These are phyloP conservation scores for Melinaea marsaeus DNA, from an alignment of 2,888 invertebrate genomes.

Conservation along the genomic window DNA sequence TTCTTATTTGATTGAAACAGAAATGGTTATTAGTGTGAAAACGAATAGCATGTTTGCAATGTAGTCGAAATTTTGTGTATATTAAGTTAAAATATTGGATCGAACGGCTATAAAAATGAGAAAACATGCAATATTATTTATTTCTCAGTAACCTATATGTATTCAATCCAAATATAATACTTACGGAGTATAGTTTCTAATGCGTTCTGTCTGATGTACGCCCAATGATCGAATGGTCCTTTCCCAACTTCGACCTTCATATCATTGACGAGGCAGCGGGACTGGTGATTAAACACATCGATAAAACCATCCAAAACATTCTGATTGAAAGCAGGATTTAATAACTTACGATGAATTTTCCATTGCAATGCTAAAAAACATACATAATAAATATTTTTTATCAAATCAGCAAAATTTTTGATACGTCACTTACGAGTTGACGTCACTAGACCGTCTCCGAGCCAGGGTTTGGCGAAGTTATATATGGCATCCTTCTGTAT, in stretches of 20 bases:
- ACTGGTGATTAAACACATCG: constrained; percentile 51
- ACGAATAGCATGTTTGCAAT: too few relatives aligned
- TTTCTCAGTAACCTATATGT: too few relatives aligned
- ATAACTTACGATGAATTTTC: constrained; percentile 52
- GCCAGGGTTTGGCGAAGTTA: constrained; percentile 59
- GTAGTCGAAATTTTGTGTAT: too few relatives aligned
- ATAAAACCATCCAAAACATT: constrained; percentile 48
- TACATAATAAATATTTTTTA: not conserved
- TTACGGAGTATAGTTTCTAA: constrained; percentile 44
- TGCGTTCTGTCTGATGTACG: constrained; percentile 51
- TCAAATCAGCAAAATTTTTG: not conserved
- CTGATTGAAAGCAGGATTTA: constrained; percentile 56
- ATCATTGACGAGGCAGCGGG: constrained; percentile 45
- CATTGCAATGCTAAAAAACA: constrained; percentile 45
- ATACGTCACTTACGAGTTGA: constrained; percentile 45
- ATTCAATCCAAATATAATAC: not conserved
- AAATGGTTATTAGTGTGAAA: too few relatives aligned
- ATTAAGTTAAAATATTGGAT: too few relatives aligned
- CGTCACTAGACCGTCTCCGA: constrained; percentile 61
- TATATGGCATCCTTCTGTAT: constrained; percentile 58
- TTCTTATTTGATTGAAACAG: too few relatives aligned
- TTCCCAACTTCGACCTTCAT: constrained; percentile 35
- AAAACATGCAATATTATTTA: too few relatives aligned
- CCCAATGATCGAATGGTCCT: constrained; percentile 43
- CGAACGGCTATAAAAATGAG: too few relatives aligned